Percentiles rank a stretch among this genome's conserved stretches.
Conservation (phyloP, 1,140 invertebrate genomes). For the Grapholita molesta region DNA sequence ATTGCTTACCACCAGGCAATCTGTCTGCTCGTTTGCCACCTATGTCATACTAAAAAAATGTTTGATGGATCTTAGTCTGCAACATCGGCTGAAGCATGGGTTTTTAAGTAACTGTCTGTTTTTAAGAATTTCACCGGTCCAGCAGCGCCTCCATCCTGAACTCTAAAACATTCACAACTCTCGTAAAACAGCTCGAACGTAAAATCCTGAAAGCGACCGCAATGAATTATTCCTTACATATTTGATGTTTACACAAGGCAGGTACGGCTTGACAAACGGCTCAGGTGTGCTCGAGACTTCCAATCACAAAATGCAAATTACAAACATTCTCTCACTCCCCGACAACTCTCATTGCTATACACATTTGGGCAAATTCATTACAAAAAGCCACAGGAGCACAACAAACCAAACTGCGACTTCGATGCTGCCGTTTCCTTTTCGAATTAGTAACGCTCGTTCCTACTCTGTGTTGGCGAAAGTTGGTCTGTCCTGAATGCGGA, state of each 20-base stretch:
- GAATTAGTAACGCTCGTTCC: neutral
- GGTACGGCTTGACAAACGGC: constrained; percentile 50
- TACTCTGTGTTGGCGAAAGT: neutral
- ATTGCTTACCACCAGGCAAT: no score
- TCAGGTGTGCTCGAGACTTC: constrained; percentile 55
- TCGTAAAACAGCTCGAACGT: constrained; percentile 22
- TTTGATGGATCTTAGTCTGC: neutral
- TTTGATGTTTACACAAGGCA: constrained; percentile 60
- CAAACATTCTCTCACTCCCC: constrained; percentile 33
- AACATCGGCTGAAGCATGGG: neutral
- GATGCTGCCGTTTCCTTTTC: neutral
- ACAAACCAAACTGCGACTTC: neutral
- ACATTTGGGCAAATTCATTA: constrained; percentile 32
- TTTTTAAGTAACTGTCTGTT: neutral
- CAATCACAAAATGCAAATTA: constrained; percentile 71
- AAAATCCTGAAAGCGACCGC: constrained; percentile 23
- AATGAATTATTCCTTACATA: constrained; percentile 54
- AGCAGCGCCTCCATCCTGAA: neutral
- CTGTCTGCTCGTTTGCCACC: no score
- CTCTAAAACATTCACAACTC: constrained; percentile 23
- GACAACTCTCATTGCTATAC: constrained; percentile 32
- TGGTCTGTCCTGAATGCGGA: constrained; percentile 24
- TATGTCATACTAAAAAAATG: no score
- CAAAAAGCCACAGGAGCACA: neutral
- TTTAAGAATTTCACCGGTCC: neutral